Percentiles rank a stretch among this genome's conserved stretches.
These are phyloP conservation scores for Henricia sp. DNA, from an alignment of 53 echinoderm and acorn worm species.

Conservation along the genomic window DNA sequence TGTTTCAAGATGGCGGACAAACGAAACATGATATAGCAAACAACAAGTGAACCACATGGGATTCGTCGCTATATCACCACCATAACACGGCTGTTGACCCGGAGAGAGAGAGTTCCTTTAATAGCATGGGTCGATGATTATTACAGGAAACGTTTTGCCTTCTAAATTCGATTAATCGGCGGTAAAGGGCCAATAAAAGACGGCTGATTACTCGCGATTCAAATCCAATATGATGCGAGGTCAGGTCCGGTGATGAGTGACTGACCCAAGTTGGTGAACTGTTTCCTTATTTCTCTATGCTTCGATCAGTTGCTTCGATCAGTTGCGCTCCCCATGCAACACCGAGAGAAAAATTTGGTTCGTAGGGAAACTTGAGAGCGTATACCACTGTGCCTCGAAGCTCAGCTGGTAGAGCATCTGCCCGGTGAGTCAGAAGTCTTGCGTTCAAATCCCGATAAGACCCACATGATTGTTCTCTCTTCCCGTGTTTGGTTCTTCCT, in stretches of 20 bases:
- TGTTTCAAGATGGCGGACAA: too few relatives aligned
- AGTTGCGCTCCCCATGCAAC: background rate
- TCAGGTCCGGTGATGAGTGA: conserved; percentile 19
- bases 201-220: background rate
- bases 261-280: too few relatives aligned
- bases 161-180: background rate
- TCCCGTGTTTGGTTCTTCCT: too few relatives aligned
- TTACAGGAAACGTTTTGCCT: background rate
- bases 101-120: background rate
- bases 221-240: conserved; percentile 16
- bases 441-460: too few relatives aligned
- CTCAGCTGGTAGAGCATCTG: too few relatives aligned
- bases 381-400: too few relatives aligned
- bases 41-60: too few relatives aligned
- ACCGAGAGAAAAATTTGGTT: background rate
- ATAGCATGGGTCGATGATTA: background rate
- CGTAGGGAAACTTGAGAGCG: background rate
- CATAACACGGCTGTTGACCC: background rate
- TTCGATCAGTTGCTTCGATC: too few relatives aligned
- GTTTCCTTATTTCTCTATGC: too few relatives aligned
- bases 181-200: conserved; percentile 3
- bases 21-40: too few relatives aligned
- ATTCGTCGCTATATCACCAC: background rate
- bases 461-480: too few relatives aligned
- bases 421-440: too few relatives aligned